Percentiles rank a stretch among this genome's conserved stretches.
phyloP scores from a whole-genome alignment of 2,113 vertebrate genomes.

The Callorhinus ursinus region DNA sequence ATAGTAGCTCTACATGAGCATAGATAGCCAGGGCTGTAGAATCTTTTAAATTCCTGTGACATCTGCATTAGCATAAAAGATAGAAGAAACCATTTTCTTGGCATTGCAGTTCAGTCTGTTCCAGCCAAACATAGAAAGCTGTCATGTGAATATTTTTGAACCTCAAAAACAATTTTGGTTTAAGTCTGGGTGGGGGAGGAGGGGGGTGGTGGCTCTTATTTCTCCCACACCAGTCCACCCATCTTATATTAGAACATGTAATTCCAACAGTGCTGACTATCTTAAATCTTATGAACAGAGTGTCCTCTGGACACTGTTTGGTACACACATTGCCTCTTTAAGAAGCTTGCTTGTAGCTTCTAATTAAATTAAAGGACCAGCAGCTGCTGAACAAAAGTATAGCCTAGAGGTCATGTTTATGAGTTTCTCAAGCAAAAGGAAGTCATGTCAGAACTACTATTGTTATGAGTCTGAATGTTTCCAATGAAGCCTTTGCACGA shows the following conservation, averaged over 20 bases:
- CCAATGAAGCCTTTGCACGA: conserved; percentile 53
- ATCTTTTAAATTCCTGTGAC: not conserved
- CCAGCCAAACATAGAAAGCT: conserved; percentile 76
- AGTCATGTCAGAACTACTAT: conserved; percentile 23
- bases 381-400: conserved; percentile 29
- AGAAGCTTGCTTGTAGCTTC: conserved; percentile 58
- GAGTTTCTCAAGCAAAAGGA: conserved; percentile 45
- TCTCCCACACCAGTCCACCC: conserved; percentile 64
- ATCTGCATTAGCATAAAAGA: conserved; percentile 28
- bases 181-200: not conserved
- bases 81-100: conserved; percentile 57
- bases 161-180: conserved; percentile 80
- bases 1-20: not conserved
- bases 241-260: conserved; percentile 72
- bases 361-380: conserved; percentile 66
- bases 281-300: conserved; percentile 68
- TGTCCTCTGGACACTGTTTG: conserved; percentile 52
- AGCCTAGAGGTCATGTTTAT: conserved; percentile 45
- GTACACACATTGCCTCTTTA: conserved; percentile 31
- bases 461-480: conserved; percentile 47
- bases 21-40: not conserved
- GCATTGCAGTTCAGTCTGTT: not conserved
- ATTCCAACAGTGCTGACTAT: conserved; percentile 76
- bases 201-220: conserved; percentile 58
- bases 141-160: conserved; percentile 77